These are phyloP conservation scores for Hydrozoanthus tunicans DNA, from an alignment of 64 coral and sea anemone genomes.

Conservation along the genomic window DNA sequence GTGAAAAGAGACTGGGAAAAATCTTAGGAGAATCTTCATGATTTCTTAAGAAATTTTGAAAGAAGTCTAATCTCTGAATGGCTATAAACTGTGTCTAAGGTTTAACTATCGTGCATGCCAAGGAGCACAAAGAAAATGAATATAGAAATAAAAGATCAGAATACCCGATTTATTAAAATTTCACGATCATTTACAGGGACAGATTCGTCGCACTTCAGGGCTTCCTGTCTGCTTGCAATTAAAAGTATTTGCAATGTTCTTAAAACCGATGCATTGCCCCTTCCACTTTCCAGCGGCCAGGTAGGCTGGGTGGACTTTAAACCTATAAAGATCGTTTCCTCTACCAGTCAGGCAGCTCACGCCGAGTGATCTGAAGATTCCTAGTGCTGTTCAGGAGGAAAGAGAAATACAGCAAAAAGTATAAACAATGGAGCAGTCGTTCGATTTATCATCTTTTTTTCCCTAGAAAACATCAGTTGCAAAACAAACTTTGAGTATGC, in stretches of 20 bases:
- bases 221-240: neutral
- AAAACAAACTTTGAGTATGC: no score
- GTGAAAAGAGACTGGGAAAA: no score
- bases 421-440: no score
- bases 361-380: neutral
- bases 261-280: slow-evolving; percentile 8
- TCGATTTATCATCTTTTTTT: no score
- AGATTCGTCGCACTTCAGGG: slow-evolving; percentile 17
- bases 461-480: no score
- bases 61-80: no score
- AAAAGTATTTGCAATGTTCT: slow-evolving; percentile 7
- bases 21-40: no score
- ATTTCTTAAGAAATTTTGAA: no score
- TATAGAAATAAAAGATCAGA: neutral
- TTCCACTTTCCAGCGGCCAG: neutral
- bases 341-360: neutral
- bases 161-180: no score
- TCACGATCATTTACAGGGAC: neutral
- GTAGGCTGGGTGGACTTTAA: neutral
- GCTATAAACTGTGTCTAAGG: no score
- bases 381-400: neutral
- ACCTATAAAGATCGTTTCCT: neutral
- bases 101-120: no score
- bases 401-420: no score
- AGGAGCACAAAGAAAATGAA: neutral